Evolutionary conservation across 2,113 vertebrate genomes (phyloP).

Genomic region (Cololabis saira): DNA sequence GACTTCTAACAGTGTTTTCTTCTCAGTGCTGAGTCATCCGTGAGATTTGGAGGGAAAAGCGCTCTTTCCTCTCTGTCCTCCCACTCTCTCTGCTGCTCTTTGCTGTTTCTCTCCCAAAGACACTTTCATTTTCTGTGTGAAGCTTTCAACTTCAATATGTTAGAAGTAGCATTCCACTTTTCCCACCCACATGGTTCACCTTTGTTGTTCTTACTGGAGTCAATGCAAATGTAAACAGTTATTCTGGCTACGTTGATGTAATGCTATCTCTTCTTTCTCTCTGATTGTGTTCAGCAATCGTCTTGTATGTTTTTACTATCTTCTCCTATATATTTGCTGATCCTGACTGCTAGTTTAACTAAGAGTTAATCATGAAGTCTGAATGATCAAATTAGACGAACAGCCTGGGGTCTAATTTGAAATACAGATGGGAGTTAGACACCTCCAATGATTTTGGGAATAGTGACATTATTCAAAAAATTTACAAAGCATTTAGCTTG

Average conservation of each 20-base stretch:
- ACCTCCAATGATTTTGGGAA: neutral
- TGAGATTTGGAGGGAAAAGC: neutral
- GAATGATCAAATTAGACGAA: neutral
- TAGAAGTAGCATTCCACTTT: neutral
- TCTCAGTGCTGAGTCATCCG: neutral
- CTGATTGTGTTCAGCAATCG: neutral
- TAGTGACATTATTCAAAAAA: neutral
- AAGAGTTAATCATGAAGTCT: neutral
- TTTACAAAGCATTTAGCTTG: constrained; percentile 22
- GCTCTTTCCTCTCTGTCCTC: neutral
- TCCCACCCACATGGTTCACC: neutral
- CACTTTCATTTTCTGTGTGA: neutral
- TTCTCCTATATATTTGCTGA: neutral
- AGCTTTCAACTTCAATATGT: neutral
- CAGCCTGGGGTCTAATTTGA: no score
- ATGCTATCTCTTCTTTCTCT: neutral
- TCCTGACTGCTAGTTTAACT: neutral
- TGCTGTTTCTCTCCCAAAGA: neutral
- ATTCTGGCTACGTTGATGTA: neutral
- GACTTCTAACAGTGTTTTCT: no score
- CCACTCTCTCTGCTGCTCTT: neutral
- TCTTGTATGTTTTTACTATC: neutral
- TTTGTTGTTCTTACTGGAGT: neutral
- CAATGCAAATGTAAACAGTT: no score
- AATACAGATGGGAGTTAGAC: neutral